phyloP scores from a whole-genome alignment of 2,888 invertebrate genomes.

The Acanthacorydalis orientalis region DNA sequence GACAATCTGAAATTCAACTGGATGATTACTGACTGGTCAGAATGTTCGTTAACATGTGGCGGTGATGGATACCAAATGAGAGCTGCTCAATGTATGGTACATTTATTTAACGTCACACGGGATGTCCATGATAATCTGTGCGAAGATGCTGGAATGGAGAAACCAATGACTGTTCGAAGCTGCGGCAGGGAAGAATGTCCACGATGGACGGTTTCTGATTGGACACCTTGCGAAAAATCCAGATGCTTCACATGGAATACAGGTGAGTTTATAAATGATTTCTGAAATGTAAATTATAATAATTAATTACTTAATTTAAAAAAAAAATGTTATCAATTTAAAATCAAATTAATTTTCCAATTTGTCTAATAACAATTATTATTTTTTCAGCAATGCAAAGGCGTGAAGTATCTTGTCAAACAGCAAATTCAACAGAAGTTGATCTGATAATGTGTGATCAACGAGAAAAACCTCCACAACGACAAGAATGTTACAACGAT shows the following conservation, averaged over 20 bases:
- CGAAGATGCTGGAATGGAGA: conserved; percentile 48
- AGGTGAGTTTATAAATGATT: conserved; percentile 24
- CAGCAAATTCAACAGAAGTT: conserved; percentile 20
- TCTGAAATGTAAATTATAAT: background rate
- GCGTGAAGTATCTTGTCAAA: conserved; percentile 44
- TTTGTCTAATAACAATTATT: too few species aligned
- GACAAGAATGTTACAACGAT: conserved; percentile 63
- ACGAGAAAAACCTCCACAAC: conserved; percentile 53
- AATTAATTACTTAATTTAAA: background rate
- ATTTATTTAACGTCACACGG: conserved; percentile 33
- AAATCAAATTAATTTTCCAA: too few species aligned
- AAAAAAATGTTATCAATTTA: too few species aligned
- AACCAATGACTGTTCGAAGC: conserved; percentile 42
- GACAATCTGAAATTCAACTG: conserved; percentile 51
- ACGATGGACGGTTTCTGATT: conserved; percentile 50
- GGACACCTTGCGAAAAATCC: conserved; percentile 55
- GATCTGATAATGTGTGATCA: conserved; percentile 46
- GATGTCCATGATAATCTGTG: conserved; percentile 48
- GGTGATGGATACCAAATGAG: conserved; percentile 56
- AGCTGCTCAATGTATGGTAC: conserved; percentile 52
- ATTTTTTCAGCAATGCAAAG: conserved; percentile 46
- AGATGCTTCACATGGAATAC: conserved; percentile 61
- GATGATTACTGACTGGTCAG: conserved; percentile 72
- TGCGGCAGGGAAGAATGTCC: conserved; percentile 57
- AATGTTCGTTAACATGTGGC: conserved; percentile 71